These are phyloP conservation scores for Caranx melampygus DNA, from an alignment of 2,113 vertebrate genomes.

Conservation along the genomic window DNA sequence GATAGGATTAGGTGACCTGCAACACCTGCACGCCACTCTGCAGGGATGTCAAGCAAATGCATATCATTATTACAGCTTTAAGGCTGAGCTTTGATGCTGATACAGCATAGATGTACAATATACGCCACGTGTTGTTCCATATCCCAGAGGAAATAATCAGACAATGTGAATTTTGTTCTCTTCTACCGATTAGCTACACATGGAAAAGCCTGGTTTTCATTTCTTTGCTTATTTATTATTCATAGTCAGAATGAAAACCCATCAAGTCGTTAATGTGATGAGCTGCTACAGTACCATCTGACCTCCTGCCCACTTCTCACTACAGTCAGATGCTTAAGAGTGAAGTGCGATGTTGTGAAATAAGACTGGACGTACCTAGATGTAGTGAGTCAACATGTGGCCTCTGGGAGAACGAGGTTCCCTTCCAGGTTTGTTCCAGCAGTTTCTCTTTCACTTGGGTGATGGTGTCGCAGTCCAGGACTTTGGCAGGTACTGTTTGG, in stretches of 20 bases:
- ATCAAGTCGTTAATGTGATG: not conserved
- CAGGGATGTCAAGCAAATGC: not conserved
- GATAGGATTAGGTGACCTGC: conserved; percentile 98
- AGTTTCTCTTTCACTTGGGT: conserved; percentile 98
- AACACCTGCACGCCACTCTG: conserved; percentile 96
- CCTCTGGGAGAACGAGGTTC: conserved; percentile 90
- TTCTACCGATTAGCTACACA: not conserved
- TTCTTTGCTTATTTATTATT: no score
- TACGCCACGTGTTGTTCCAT: not conserved
- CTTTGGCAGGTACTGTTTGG: conserved; percentile 90
- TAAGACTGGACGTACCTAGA: conserved; percentile 83
- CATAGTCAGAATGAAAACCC: not conserved
- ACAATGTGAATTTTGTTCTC: not conserved
- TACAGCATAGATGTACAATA: not conserved
- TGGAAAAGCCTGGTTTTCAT: not conserved
- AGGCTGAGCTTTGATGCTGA: not conserved
- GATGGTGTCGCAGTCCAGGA: conserved; percentile 97
- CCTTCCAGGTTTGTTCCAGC: conserved; percentile 96
- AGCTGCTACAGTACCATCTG: no score
- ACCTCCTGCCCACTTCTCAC: not conserved
- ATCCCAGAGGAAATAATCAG: not conserved
- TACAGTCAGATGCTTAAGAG: not conserved
- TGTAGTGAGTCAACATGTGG: conserved; percentile 91
- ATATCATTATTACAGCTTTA: not conserved
- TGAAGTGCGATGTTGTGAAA: not conserved